Base-by-base conservation (phyloP, 1,140 invertebrate species). In the Brachionus paranguensis region DNA sequence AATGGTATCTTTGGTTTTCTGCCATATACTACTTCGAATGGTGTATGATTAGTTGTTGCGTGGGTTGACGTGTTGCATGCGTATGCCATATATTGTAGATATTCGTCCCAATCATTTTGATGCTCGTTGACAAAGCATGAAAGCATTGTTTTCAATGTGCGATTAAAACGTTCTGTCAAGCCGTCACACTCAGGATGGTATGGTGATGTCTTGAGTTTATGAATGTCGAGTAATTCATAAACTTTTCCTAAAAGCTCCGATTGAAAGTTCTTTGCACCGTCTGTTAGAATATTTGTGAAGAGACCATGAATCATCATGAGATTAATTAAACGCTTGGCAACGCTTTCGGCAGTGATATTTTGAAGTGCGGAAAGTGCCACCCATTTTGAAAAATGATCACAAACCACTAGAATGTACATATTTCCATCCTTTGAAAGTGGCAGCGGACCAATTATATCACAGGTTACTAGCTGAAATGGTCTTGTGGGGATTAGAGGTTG, bases 331-430 rank as follows among this genome's bases (percentile, higher is more conserved):
- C 55, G 20, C 5, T 81, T 12, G n/a, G 85, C 85, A 1, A 85
- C 78, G 41, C 20, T 83, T 4, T 27, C 47, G 20, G 84, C 84
- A 14, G 37, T 83, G 3, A 29, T 24, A 33, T 85, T 68, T 17
- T 24, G 29, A 14, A 86, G 20, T 7, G 86, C 81, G 70, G 86
- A 87, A 20, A 85, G 86, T 85, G 89, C 88, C 1, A 86, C 83
- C 86, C 86, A 90, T 83, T 89, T 90, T 8, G 86, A 90, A 83
- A 90, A 91, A 84, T 86, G 83, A 85, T 89, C 87, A 70, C 85
- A 84, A 20, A 88, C 68, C 3, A 89, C 88, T 11, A 89, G 45
- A 11, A 90, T 86, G 85, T 89, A 89, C 81, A 85, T 86, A 74
- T 87, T 86, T 24, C 86, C 83, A 4, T 29, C 27, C 41, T 85